Evolutionary conservation across 2,797 vertebrate genomes (phyloP).

Genomic region (Onychomys arenicola): DNA sequence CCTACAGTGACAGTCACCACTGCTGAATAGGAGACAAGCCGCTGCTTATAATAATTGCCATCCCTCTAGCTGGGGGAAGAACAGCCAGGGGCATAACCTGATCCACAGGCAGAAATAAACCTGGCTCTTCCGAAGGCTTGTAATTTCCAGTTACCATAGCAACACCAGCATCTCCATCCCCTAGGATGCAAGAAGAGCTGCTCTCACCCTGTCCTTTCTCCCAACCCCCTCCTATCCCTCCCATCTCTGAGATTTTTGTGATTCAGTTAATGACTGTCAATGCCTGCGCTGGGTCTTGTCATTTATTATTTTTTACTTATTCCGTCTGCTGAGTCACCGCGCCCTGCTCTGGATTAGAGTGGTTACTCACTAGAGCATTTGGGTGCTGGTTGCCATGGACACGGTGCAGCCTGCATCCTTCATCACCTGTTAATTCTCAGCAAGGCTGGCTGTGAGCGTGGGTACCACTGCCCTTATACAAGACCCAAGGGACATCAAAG

Average conservation of each 20-base stretch:
- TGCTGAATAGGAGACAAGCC: neutral
- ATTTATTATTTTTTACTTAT: neutral
- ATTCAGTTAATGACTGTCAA: neutral
- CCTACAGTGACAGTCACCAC: neutral
- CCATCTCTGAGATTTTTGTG: constrained; percentile 21
- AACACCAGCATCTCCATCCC: constrained; percentile 5
- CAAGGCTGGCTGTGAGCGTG: constrained; percentile 21
- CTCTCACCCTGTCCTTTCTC: neutral
- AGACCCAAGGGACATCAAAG: neutral
- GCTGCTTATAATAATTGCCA: neutral
- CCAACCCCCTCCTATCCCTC: neutral
- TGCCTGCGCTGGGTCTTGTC: neutral
- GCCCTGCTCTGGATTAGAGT: constrained; percentile 14
- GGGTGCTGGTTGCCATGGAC: constrained; percentile 66
- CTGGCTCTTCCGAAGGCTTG: neutral
- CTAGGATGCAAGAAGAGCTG: neutral
- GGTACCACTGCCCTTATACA: constrained; percentile 40
- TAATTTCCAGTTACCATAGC: neutral
- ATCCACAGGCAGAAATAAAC: neutral
- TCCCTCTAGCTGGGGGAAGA: neutral
- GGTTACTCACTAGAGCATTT: constrained; percentile 58
- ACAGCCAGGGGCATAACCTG: neutral
- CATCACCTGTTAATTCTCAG: constrained; percentile 55
- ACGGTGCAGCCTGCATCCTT: constrained; percentile 53
- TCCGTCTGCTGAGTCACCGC: neutral